Percentiles rank a stretch among this genome's conserved stretches.
Evolutionary conservation across 2,888 invertebrate genomes (phyloP).

Genomic region (Hypsopygia costalis): DNA sequence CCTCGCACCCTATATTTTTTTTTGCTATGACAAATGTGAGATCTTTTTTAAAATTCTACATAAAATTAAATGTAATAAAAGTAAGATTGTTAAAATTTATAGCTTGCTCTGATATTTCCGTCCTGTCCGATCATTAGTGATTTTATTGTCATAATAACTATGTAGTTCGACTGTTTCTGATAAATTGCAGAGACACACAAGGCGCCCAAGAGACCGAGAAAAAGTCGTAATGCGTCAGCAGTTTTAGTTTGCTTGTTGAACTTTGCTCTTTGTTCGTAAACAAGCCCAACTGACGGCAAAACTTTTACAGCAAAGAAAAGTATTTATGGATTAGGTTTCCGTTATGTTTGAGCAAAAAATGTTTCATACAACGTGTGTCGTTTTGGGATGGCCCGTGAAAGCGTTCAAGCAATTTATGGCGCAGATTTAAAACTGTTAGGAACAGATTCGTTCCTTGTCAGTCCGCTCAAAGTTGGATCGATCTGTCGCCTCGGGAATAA

Average conservation of each 20-base stretch:
- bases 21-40: slow-evolving; percentile 47
- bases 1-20: slow-evolving; percentile 31
- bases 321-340: slow-evolving; percentile 27
- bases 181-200: slow-evolving; percentile 29
- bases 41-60: neutral
- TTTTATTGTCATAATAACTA: slow-evolving; percentile 15
- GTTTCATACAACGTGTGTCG: slow-evolving; percentile 13
- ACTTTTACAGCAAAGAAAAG: slow-evolving; percentile 40
- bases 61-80: too few relatives aligned
- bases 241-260: slow-evolving; percentile 47
- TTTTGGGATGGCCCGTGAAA: neutral
- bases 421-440: neutral
- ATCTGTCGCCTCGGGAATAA: slow-evolving; percentile 45
- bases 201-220: slow-evolving; percentile 29
- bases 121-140: slow-evolving; percentile 19
- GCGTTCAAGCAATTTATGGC: neutral
- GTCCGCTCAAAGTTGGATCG: slow-evolving; percentile 33
- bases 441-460: slow-evolving; percentile 18
- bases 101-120: too few relatives aligned
- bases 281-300: slow-evolving; percentile 34
- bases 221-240: slow-evolving; percentile 48
- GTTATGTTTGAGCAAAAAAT: slow-evolving; percentile 19
- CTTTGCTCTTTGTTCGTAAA: slow-evolving; percentile 46
- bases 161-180: slow-evolving; percentile 16
- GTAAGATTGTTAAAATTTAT: too few relatives aligned